Percentiles rank a stretch among this genome's conserved stretches.
Conservation (phyloP, 2,888 invertebrate species). For the Drosophila ustulata region DNA sequence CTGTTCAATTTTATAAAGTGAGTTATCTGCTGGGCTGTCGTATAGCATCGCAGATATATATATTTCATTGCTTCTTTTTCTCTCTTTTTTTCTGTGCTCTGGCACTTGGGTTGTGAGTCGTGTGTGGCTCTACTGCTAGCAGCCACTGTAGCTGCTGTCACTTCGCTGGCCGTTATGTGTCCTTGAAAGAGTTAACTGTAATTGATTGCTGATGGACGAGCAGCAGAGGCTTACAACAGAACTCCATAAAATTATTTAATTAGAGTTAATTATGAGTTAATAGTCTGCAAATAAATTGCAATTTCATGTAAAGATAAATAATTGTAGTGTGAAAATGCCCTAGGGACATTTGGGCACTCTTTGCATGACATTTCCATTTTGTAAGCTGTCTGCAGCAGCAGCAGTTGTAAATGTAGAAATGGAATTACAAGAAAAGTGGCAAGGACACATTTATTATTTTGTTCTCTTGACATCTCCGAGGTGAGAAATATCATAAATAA, state of each 20-base stretch:
- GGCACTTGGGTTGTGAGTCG: constrained; percentile 40
- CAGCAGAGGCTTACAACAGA: background rate
- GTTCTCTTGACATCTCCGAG: constrained; percentile 37
- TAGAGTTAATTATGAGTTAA: background rate
- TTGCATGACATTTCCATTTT: constrained; percentile 12
- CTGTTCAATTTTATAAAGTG: constrained; percentile 69
- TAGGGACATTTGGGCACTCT: background rate
- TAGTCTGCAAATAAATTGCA: background rate
- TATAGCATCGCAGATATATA: constrained; percentile 28
- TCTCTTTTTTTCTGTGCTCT: constrained; percentile 26
- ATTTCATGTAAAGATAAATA: background rate
- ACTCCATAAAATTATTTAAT: background rate
- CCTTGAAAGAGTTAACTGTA: constrained; percentile 75
- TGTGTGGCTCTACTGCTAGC: constrained; percentile 63
- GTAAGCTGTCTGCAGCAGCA: constrained; percentile 8
- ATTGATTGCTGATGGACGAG: constrained; percentile 36
- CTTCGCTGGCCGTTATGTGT: constrained; percentile 64
- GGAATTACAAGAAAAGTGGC: constrained; percentile 23
- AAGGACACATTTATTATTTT: constrained; percentile 51
- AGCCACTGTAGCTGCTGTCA: constrained; percentile 59
- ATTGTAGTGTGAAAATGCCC: background rate
- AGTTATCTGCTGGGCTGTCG: constrained; percentile 75
- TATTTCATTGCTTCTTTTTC: constrained; percentile 2
- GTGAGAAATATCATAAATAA: constrained; percentile 18
- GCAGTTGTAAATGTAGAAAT: constrained; percentile 1